Evolutionary conservation across 2,797 vertebrate species (phyloP).

Genomic region (Acipenser transmontanus): DNA sequence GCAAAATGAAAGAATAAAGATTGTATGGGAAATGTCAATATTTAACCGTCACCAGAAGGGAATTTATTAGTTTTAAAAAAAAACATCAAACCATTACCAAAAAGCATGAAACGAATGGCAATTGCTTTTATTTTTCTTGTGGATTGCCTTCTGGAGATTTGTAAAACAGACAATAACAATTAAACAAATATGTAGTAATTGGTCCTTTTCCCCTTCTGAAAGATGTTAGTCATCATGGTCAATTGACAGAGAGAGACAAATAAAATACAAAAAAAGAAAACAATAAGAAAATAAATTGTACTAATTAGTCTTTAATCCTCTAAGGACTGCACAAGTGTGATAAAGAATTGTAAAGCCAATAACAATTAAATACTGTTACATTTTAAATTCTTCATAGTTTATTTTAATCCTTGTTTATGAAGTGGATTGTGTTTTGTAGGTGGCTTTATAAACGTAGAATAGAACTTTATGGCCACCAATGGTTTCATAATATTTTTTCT

Average conservation of each 20-base stretch:
- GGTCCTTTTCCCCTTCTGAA: background rate
- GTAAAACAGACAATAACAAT: background rate
- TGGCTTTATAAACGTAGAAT: conserved; percentile 22
- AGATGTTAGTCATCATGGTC: conserved; percentile 14
- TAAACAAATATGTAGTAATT: background rate
- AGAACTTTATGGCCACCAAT: conserved; percentile 51
- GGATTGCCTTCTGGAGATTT: background rate
- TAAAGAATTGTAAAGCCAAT: conserved; percentile 49
- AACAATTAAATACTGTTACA: conserved; percentile 38
- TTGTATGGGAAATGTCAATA: too few species aligned
- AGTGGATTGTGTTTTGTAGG: conserved; percentile 27
- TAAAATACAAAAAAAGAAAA: conserved; percentile 48
- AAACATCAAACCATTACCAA: too few species aligned
- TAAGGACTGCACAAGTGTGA: conserved; percentile 46
- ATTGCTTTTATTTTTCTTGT: background rate
- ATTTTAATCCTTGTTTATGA: conserved; percentile 45
- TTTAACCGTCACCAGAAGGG: too few species aligned
- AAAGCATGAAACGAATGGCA: too few species aligned
- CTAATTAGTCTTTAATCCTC: conserved; percentile 58
- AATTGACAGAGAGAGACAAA: conserved; percentile 29
- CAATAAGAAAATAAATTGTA: conserved; percentile 48
- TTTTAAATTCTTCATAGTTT: conserved; percentile 39
- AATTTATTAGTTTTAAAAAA: too few species aligned
- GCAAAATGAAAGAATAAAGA: too few species aligned
- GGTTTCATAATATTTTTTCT: conserved; percentile 22